Evolutionary conservation across 2,113 vertebrate genomes (phyloP).

Genomic region (Gorsachius goisagi): DNA sequence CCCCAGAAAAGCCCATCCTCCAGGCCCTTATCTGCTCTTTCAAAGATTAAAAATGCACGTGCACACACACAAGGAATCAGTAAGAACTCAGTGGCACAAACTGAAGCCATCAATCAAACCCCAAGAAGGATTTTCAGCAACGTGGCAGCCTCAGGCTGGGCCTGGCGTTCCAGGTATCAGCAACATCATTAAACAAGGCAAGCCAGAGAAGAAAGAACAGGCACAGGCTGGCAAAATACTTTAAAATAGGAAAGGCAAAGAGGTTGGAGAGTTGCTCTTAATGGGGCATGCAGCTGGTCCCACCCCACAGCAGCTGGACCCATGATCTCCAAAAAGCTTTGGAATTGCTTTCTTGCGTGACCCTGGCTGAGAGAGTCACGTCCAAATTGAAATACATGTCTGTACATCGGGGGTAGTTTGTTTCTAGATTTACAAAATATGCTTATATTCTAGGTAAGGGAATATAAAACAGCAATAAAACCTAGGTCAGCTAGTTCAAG

Average conservation of each 20-base stretch:
- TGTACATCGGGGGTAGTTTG: neutral
- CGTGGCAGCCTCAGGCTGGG: neutral
- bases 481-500: constrained; percentile 7
- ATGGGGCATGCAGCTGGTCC: neutral
- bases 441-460: neutral
- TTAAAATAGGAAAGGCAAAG: neutral
- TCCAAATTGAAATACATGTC: neutral
- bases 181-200: neutral
- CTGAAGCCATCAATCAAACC: constrained; percentile 21
- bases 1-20: neutral
- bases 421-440: neutral
- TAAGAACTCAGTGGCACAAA: neutral
- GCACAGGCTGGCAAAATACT: constrained; percentile 31
- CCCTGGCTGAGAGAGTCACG: neutral
- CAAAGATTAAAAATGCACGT: neutral
- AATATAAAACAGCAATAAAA: constrained; percentile 10
- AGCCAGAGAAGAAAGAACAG: neutral
- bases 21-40: neutral
- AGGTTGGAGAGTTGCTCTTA: neutral
- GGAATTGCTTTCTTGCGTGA: neutral
- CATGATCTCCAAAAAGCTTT: neutral
- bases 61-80: neutral
- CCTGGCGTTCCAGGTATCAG: neutral
- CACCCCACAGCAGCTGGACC: neutral
- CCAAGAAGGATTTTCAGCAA: constrained; percentile 21